These are phyloP conservation scores for Drosophila algonquin DNA, from an alignment of 2,888 invertebrate species.

Conservation along the genomic window DNA sequence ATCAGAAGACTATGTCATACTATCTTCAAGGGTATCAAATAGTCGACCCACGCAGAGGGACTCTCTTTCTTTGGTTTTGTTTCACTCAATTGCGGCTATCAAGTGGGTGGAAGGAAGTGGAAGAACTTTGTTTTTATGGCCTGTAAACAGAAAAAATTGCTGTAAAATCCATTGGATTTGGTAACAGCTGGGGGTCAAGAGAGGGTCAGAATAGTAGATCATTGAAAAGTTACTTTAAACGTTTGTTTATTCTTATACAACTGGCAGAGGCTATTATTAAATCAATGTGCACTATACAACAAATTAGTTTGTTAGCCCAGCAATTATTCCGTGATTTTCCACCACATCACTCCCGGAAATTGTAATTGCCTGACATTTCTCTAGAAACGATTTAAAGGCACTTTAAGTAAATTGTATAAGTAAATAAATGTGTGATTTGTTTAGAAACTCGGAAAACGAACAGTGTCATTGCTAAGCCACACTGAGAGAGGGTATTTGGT, in stretches of 20 bases:
- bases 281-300: background rate
- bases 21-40: background rate
- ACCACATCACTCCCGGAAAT: background rate
- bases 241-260: background rate
- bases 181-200: constrained; percentile 3
- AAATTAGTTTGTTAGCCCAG: background rate
- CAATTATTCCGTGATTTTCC: background rate
- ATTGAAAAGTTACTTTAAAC: background rate
- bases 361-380: background rate
- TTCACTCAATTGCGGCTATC: constrained; percentile 32
- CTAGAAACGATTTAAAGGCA: background rate
- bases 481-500: background rate
- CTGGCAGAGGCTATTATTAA: background rate
- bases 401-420: background rate
- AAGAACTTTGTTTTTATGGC: constrained; percentile 26
- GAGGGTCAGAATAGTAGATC: background rate
- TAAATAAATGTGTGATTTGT: background rate
- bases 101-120: constrained; percentile 25
- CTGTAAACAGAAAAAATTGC: constrained; percentile 12
- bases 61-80: constrained; percentile 28
- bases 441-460: background rate
- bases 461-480: background rate
- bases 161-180: constrained; percentile 5
- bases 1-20: too few species aligned
- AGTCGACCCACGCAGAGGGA: background rate